Evolutionary conservation across 2,888 invertebrate species (phyloP).

Genomic region (Noctua comes): DNA sequence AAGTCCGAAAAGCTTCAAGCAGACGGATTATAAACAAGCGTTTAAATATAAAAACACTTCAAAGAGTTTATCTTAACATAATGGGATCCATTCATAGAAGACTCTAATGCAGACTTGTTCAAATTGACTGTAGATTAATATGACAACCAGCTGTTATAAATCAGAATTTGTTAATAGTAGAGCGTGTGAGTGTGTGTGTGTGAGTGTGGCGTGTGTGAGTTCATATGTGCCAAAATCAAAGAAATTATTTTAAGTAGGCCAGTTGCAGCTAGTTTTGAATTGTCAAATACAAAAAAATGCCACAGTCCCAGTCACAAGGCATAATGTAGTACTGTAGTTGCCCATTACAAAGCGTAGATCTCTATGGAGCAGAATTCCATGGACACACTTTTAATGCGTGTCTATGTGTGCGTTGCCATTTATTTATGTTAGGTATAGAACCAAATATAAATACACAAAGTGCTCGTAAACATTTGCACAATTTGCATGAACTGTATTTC

Average conservation of each 20-base stretch:
- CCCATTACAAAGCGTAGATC: neutral
- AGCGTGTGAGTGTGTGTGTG: neutral
- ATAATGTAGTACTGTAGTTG: neutral
- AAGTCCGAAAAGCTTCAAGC: conserved; percentile 15
- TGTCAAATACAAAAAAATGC: neutral
- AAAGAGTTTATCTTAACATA: conserved; percentile 26
- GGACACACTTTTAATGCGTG: neutral
- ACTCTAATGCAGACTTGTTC: conserved; percentile 14
- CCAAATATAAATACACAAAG: neutral
- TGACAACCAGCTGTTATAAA: conserved; percentile 22
- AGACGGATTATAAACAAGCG: conserved; percentile 20
- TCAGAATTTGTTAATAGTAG: neutral
- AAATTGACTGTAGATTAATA: conserved; percentile 28
- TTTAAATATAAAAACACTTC: conserved; percentile 16
- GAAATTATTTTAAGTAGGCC: neutral
- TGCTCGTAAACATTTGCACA: neutral
- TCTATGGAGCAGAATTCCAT: neutral
- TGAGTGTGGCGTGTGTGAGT: neutral
- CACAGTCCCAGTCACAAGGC: neutral
- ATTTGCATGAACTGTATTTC: neutral
- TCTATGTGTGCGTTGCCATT: neutral
- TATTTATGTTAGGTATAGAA: neutral
- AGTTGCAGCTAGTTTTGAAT: neutral
- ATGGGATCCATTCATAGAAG: conserved; percentile 8
- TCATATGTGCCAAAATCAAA: neutral